phyloP scores from a whole-genome alignment of 2,797 vertebrate genomes.

The Gadopsis bispinosus region DNA sequence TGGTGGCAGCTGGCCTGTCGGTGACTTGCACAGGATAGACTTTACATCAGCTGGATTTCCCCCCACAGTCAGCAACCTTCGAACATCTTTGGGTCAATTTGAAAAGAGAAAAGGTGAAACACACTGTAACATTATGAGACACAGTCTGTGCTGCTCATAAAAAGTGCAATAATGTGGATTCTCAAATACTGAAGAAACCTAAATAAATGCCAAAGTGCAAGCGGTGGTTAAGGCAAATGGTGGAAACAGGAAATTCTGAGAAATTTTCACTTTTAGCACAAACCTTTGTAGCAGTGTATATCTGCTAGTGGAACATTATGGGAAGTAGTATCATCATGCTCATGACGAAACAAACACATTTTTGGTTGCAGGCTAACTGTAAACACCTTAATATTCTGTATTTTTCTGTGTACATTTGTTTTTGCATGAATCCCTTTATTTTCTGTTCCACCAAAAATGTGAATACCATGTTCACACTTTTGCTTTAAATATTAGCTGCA shows the following conservation, averaged over 20 bases:
- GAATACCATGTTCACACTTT: neutral
- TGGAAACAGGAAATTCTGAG: slow-evolving; percentile 34
- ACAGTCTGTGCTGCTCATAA: slow-evolving; percentile 25
- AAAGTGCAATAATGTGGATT: slow-evolving; percentile 18
- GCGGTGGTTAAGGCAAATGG: slow-evolving; percentile 66
- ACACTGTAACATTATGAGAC: neutral
- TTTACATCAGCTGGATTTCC: neutral
- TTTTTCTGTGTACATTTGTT: neutral
- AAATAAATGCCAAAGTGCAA: slow-evolving; percentile 34
- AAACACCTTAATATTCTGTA: neutral
- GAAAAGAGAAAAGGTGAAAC: slow-evolving; percentile 4
- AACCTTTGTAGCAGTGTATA: neutral
- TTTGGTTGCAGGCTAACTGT: neutral
- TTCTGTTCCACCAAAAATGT: slow-evolving; percentile 5
- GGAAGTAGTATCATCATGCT: neutral
- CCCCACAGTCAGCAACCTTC: neutral
- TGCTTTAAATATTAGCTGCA: slow-evolving; percentile 15
- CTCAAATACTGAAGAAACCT: slow-evolving; percentile 12
- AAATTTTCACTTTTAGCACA: slow-evolving; percentile 3
- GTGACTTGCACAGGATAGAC: slow-evolving; percentile 5
- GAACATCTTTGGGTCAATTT: neutral
- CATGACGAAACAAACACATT: slow-evolving; percentile 5
- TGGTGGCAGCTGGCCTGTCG: neutral
- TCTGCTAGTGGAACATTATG: neutral
- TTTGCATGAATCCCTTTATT: slow-evolving; percentile 1